Percentiles rank a stretch among this genome's conserved stretches.
phyloP scores from a whole-genome alignment of 2,797 vertebrate species.

The Fistularia commersonii region DNA sequence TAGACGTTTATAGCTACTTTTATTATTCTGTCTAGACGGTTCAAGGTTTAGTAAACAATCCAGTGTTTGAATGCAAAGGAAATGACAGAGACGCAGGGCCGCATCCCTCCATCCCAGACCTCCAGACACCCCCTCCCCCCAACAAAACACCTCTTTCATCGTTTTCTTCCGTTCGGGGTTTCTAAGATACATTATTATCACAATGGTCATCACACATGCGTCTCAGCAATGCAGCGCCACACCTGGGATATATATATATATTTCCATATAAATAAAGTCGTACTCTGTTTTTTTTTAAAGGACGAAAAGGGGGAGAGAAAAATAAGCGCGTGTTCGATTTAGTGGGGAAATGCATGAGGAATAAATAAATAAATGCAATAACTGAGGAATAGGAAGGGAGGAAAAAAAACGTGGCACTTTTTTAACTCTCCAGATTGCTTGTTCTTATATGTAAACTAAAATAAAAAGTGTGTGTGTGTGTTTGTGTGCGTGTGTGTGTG shows the following conservation, averaged over 20 bases:
- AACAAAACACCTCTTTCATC: neutral
- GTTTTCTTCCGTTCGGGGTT: too few relatives aligned
- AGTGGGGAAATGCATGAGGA: neutral
- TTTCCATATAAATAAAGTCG: constrained; percentile 58
- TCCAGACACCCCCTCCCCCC: neutral
- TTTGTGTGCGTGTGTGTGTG: constrained; percentile 22
- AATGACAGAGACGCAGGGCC: constrained; percentile 54
- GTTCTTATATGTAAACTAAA: too few relatives aligned
- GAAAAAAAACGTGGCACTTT: neutral
- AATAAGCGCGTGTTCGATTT: too few relatives aligned
- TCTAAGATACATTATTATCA: too few relatives aligned
- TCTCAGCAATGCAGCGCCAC: too few relatives aligned
- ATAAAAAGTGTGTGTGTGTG: constrained; percentile 20
- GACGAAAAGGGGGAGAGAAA: too few relatives aligned
- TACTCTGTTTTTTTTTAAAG: too few relatives aligned
- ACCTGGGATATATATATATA: too few relatives aligned
- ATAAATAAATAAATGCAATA: constrained; percentile 4
- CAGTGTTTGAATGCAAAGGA: constrained; percentile 81
- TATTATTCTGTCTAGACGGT: constrained; percentile 99
- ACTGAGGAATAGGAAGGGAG: too few relatives aligned
- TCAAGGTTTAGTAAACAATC: constrained; percentile 99
- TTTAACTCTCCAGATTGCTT: constrained; percentile 2
- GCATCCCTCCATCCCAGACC: constrained; percentile 8
- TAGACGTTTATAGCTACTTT: constrained; percentile 95
- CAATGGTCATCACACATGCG: too few relatives aligned